Conservation (phyloP, 2,113 vertebrate species). For the Ptychochromis oligacanthus region DNA sequence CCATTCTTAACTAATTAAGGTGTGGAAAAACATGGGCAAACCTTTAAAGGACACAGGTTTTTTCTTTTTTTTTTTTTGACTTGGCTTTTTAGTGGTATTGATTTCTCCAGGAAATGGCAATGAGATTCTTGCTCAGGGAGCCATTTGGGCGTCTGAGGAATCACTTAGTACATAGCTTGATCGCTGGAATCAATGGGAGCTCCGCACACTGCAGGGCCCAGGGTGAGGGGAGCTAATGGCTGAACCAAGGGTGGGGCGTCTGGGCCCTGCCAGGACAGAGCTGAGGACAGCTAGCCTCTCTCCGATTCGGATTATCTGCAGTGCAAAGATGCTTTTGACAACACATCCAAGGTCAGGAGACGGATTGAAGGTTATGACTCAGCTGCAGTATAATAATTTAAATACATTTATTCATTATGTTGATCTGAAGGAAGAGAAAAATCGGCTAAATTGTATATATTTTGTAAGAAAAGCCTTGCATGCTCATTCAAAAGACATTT, state of each 20-base stretch:
- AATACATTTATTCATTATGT: background rate
- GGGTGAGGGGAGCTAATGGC: slow-evolving; percentile 75
- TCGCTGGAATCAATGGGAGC: slow-evolving; percentile 79
- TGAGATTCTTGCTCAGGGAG: slow-evolving; percentile 81
- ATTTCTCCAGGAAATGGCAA: slow-evolving; percentile 86
- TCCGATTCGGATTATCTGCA: slow-evolving; percentile 43
- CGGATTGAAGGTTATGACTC: slow-evolving; percentile 13
- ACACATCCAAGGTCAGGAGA: slow-evolving; percentile 54
- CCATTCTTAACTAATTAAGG: slow-evolving; percentile 40
- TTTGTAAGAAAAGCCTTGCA: background rate
- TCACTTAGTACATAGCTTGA: slow-evolving; percentile 83
- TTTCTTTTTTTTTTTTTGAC: slow-evolving; percentile 16
- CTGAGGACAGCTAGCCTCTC: slow-evolving; percentile 35
- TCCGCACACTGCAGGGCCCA: slow-evolving; percentile 67
- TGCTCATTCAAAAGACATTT: background rate
- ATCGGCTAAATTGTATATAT: background rate
- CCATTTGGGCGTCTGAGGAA: slow-evolving; percentile 86
- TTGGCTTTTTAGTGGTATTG: slow-evolving; percentile 83
- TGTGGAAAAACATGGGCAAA: background rate
- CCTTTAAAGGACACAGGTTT: slow-evolving; percentile 46
- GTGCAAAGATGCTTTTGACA: slow-evolving; percentile 34
- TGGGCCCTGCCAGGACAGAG: slow-evolving; percentile 18
- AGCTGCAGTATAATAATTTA: background rate
- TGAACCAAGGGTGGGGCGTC: slow-evolving; percentile 74
- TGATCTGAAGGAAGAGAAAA: background rate